phyloP scores from a whole-genome alignment of 23 tunicate species.

The Botrylloides violaceus region DNA sequence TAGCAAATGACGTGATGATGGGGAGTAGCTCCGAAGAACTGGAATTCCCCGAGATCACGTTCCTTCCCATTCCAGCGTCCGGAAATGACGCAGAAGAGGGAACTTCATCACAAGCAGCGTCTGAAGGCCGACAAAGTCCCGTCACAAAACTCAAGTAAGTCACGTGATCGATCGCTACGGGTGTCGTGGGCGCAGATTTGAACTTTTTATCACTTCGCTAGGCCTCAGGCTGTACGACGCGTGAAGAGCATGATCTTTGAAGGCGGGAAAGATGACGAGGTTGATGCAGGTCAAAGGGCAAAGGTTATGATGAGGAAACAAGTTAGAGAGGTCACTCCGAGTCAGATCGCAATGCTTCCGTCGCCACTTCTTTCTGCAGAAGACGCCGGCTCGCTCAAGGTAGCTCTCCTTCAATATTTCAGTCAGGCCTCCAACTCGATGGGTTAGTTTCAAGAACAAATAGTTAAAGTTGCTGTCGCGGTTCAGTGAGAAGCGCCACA shows the following conservation, averaged over 20 bases:
- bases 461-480: no score
- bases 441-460: no score
- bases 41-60: constrained; percentile 8
- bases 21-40: not conserved
- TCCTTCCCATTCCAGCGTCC: constrained; percentile 54
- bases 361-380: constrained; percentile 57
- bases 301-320: constrained; percentile 44
- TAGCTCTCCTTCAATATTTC: no score
- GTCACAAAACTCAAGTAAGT: constrained; percentile 19
- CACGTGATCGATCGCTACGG: not conserved
- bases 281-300: constrained; percentile 48
- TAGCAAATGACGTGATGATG: constrained; percentile 5
- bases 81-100: constrained; percentile 59
- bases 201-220: no score
- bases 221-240: constrained; percentile 57
- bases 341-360: constrained; percentile 18
- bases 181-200: not conserved
- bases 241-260: constrained; percentile 70
- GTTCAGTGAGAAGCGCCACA: no score
- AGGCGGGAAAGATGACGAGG: constrained; percentile 47
- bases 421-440: no score
- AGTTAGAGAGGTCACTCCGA: constrained; percentile 14
- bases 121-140: constrained; percentile 4
- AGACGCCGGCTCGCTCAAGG: constrained; percentile 53
- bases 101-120: constrained; percentile 25